Percentiles rank a stretch among this genome's conserved stretches.
phyloP scores from a whole-genome alignment of 1,140 invertebrate species.

The Drosophila rhopaloa region DNA sequence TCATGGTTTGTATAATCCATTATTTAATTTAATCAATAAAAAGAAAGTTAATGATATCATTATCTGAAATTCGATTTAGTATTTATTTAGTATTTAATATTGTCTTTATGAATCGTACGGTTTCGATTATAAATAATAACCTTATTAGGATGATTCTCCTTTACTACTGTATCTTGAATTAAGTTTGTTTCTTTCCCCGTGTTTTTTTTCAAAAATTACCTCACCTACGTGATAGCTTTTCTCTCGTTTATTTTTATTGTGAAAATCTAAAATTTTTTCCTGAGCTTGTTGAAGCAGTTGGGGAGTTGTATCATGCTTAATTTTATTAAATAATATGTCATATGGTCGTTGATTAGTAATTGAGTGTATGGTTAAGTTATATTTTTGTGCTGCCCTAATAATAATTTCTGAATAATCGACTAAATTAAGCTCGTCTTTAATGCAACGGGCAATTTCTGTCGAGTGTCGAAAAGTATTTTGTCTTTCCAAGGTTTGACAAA shows the following conservation, averaged over 20 bases:
- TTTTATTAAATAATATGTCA: neutral
- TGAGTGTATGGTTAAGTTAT: too few species aligned
- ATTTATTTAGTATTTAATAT: neutral
- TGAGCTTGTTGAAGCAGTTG: neutral
- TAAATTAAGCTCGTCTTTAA: neutral
- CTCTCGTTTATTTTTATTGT: neutral
- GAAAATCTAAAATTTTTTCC: neutral
- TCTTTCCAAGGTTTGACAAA: too few species aligned
- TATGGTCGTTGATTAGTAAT: neutral
- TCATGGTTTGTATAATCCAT: too few species aligned
- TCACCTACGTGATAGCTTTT: neutral
- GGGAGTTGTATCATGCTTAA: neutral
- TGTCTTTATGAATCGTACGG: neutral
- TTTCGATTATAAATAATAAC: too few species aligned
- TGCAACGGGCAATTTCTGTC: neutral
- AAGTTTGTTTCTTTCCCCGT: too few species aligned
- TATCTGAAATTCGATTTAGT: too few species aligned
- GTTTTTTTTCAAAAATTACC: too few species aligned
- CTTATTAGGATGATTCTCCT: too few species aligned
- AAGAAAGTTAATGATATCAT: too few species aligned
- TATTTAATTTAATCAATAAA: too few species aligned
- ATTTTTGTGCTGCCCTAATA: too few species aligned
- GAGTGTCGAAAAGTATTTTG: neutral
- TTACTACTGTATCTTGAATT: too few species aligned
- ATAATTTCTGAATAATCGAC: neutral